phyloP scores from a whole-genome alignment of 2,888 invertebrate species.

The Lissonota sp. region DNA sequence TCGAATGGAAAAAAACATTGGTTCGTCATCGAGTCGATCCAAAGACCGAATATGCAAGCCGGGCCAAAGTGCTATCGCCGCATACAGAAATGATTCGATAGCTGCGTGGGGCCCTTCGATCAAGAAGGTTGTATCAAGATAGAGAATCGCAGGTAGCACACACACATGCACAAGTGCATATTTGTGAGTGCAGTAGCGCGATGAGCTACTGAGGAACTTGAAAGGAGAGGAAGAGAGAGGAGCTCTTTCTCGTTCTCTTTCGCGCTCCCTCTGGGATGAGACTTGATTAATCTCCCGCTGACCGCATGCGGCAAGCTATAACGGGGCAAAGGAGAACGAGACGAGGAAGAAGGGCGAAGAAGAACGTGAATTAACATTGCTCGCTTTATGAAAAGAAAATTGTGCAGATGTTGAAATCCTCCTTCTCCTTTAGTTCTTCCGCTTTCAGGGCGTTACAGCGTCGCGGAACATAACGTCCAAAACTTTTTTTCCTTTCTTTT shows the following conservation, averaged over 20 bases:
- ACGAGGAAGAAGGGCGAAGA: conserved; percentile 36
- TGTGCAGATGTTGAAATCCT: conserved; percentile 58
- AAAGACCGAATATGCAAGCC: background rate
- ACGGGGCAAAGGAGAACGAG: conserved; percentile 53
- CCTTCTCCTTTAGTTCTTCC: conserved; percentile 35
- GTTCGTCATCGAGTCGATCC: conserved; percentile 52
- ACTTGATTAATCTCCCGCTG: conserved; percentile 67
- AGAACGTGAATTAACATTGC: conserved; percentile 58
- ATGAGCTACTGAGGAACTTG: conserved; percentile 32
- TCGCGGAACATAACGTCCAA: too few relatives aligned
- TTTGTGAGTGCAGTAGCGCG: conserved; percentile 60
- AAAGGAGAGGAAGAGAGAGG: background rate
- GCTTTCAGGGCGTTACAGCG: too few relatives aligned
- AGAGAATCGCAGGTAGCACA: conserved; percentile 62
- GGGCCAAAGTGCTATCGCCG: conserved; percentile 17
- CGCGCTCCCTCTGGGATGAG: too few relatives aligned
- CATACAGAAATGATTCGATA: conserved; percentile 50
- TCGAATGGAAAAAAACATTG: conserved; percentile 36
- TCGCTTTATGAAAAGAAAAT: conserved; percentile 63
- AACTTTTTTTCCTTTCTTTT: conserved; percentile 10
- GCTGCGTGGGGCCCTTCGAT: conserved; percentile 53
- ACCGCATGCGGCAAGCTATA: conserved; percentile 49
- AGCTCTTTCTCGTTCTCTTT: too few relatives aligned
- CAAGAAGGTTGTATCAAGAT: conserved; percentile 51
- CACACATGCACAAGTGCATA: too few relatives aligned